These are phyloP conservation scores for Spisula solida DNA, from an alignment of 2,888 invertebrate species.

Conservation along the genomic window DNA sequence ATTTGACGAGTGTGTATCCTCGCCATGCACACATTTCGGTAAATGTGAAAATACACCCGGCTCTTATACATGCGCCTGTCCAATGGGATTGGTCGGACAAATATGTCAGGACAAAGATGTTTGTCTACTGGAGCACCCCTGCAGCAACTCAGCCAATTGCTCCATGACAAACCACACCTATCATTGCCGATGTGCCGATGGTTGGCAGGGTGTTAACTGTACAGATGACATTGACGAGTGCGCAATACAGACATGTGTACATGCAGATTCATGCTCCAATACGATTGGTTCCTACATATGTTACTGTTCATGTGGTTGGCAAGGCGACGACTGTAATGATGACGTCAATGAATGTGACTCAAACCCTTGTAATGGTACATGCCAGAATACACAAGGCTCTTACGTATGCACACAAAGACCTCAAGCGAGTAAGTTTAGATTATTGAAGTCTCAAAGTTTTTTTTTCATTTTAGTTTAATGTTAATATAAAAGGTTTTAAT, in stretches of 20 bases:
- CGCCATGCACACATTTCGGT: constrained; percentile 9
- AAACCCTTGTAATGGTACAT: constrained; percentile 13
- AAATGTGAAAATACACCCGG: not conserved
- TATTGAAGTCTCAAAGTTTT: not conserved
- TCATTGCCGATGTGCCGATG: not conserved
- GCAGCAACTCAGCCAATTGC: not conserved
- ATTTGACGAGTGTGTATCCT: constrained; percentile 13
- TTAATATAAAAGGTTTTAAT: not conserved
- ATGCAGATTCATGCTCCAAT: not conserved
- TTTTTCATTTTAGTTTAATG: not conserved
- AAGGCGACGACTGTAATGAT: not conserved
- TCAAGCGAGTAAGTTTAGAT: not conserved
- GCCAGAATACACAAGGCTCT: not conserved
- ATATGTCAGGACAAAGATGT: not conserved
- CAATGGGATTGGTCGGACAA: not conserved
- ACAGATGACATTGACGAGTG: not conserved
- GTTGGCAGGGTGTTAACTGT: not conserved
- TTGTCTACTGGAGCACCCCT: not conserved
- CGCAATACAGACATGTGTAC: not conserved
- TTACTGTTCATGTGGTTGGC: not conserved
- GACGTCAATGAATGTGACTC: constrained; percentile 7
- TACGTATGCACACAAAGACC: not conserved
- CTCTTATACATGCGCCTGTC: constrained; percentile 1
- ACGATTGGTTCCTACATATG: not conserved
- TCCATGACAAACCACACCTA: not conserved